Base-by-base conservation (phyloP, 2,797 vertebrate species). In the Coregonus ussuriensis region DNA sequence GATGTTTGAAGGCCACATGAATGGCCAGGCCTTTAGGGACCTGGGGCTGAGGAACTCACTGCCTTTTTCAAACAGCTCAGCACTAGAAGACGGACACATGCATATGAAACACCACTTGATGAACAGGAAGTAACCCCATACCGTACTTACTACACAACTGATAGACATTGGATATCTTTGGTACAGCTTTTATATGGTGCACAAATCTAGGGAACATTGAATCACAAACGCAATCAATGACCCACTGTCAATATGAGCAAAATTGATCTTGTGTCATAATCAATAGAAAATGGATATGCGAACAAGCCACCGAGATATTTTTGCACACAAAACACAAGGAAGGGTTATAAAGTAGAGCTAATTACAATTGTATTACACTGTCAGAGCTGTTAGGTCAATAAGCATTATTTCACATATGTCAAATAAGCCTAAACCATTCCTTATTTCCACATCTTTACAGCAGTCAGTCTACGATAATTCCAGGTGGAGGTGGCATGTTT, bases 401-500 rank as follows among this genome's bases (percentile, higher is more conserved):
- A 81, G 85, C 80, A 54, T 82, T 78, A 0, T 82, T 74, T 77
- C 56, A 83, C 74, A 78, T 52, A 63, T 84, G 74, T 84, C 25
- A 68, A 68, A 63, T 25, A 21, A n/a, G 6, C 4, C 25, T 77
- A 71, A 85, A 82, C 74, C 62, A 62, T 33, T 80, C 83, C 86
- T 86, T 82, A 80, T 84, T 86, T 77, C 71, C 78, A 52, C 81
- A 79, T 81, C 74, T 84, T 85, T 75, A 83, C 81, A 82, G 78
- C 75, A 79, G 79, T 62, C 52, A 54, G 74, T 84, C 77, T 54
- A 75, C 75, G 73, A 3, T 79, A 79, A 86, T 83, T 86, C 87
- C 88, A 89, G 87, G 84, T 87, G 85, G 82, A 84, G 67, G 71
- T 80, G 79, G 87, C 78, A 74, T 72, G 85, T 85, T 91, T 88